Evolutionary conservation across 2,797 vertebrate species (phyloP).

Genomic region (Perodicticus potto): DNA sequence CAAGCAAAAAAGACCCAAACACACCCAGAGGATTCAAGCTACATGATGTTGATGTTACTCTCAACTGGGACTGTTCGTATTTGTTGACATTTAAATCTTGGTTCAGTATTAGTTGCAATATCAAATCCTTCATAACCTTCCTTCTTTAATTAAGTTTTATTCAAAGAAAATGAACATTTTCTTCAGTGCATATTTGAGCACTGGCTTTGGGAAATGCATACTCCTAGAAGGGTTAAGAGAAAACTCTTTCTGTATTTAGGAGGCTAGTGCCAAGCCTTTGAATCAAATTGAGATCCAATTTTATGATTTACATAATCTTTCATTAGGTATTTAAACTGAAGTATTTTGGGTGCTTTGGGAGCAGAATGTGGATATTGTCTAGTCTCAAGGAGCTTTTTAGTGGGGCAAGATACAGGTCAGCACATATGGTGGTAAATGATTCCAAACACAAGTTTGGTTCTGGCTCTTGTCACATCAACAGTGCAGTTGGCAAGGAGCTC

Average conservation of each 20-base stretch:
- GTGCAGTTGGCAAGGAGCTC: not conserved
- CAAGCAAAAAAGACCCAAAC: not conserved
- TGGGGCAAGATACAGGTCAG: not conserved
- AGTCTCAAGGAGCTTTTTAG: not conserved
- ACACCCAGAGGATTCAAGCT: not conserved
- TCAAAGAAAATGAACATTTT: conserved; percentile 25
- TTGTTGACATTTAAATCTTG: not conserved
- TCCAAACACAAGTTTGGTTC: not conserved
- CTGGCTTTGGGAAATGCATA: not conserved
- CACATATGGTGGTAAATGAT: not conserved
- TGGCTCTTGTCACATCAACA: not conserved
- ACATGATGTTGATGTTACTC: not conserved
- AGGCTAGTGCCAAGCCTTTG: not conserved
- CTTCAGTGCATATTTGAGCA: not conserved
- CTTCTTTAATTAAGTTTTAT: not conserved
- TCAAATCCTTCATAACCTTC: not conserved
- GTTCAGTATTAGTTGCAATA: not conserved
- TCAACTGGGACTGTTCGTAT: not conserved
- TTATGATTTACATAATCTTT: not conserved
- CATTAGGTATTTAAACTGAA: not conserved
- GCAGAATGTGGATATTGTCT: not conserved
- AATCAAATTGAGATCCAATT: not conserved
- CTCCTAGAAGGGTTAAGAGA: not conserved
- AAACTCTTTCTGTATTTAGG: not conserved
- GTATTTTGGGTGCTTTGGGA: not conserved